Percentiles rank a stretch among this genome's conserved stretches.
phyloP scores from a whole-genome alignment of 2,888 invertebrate genomes.

The Protophormia terraenovae region DNA sequence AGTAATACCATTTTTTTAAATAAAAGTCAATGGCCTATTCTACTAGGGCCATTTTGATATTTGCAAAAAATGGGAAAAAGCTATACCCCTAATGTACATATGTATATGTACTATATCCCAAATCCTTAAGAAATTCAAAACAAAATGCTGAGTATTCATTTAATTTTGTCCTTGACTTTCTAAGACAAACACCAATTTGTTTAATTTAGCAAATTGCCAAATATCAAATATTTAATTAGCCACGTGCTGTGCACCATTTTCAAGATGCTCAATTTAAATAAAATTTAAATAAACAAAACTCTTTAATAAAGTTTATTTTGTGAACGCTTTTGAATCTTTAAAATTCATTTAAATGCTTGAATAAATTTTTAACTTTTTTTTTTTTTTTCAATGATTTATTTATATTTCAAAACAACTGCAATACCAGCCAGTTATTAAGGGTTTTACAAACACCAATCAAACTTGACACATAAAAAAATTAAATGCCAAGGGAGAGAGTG shows the following conservation, averaged over 20 bases:
- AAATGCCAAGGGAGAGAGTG: background rate
- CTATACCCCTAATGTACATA: too few species aligned
- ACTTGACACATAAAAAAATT: conserved; percentile 42
- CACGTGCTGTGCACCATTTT: background rate
- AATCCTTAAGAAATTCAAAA: background rate
- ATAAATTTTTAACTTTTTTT: background rate
- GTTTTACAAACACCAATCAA: conserved; percentile 49
- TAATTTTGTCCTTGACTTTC: background rate
- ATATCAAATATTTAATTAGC: background rate
- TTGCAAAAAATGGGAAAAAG: too few species aligned
- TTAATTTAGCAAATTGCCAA: conserved; percentile 6
- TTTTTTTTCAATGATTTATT: background rate
- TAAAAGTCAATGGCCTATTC: too few species aligned
- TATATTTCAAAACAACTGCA: conserved; percentile 9
- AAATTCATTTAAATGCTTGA: conserved; percentile 27
- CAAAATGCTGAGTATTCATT: background rate
- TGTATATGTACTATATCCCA: too few species aligned
- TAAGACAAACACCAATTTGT: background rate
- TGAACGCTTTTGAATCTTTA: background rate
- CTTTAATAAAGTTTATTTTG: background rate
- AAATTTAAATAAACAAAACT: background rate
- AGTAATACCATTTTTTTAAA: too few species aligned
- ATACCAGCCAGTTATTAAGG: conserved; percentile 41
- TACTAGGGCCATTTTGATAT: too few species aligned
- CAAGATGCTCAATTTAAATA: background rate